Conservation (phyloP, 1,140 invertebrate genomes). For the Drosophila nebulosa region DNA sequence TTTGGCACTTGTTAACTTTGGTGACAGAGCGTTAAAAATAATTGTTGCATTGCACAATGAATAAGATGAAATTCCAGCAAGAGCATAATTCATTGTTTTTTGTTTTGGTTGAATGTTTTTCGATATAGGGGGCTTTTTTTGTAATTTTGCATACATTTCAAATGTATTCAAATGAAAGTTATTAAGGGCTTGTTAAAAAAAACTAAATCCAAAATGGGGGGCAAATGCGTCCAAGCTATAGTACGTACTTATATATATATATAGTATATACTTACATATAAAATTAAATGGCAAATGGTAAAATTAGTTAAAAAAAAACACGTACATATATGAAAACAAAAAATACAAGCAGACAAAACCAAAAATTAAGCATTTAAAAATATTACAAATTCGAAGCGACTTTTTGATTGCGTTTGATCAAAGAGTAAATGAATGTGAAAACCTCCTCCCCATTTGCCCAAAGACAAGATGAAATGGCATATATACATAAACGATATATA, state of each 20-base stretch:
- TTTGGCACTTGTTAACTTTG: conserved; percentile 23
- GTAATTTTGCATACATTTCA: conserved; percentile 67
- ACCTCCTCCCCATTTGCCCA: not conserved
- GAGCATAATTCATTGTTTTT: not conserved
- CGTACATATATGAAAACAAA: conserved; percentile 4
- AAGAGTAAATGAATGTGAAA: conserved; percentile 53
- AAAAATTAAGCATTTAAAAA: conserved; percentile 73
- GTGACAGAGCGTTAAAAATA: conserved; percentile 44
- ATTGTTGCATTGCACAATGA: not conserved
- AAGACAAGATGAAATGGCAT: conserved; percentile 28
- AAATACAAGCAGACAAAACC: conserved; percentile 45
- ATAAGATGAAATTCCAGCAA: not conserved
- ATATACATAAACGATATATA: conserved; percentile 28
- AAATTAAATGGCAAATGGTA: conserved; percentile 47
- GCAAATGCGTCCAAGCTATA: not conserved
- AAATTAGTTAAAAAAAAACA: conserved; percentile 48
- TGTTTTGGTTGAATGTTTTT: not conserved
- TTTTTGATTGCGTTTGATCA: conserved; percentile 77
- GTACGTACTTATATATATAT: conserved; percentile 19
- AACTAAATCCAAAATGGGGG: not conserved
- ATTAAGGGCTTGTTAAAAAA: conserved; percentile 47
- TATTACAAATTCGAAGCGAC: conserved; percentile 30
- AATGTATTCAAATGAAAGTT: conserved; percentile 58
- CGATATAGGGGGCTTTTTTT: not conserved
- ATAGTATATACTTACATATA: conserved; percentile 22